Conservation (phyloP, 53 echinoderm and acorn worm genomes). For the Zoroaster sp. region DNA sequence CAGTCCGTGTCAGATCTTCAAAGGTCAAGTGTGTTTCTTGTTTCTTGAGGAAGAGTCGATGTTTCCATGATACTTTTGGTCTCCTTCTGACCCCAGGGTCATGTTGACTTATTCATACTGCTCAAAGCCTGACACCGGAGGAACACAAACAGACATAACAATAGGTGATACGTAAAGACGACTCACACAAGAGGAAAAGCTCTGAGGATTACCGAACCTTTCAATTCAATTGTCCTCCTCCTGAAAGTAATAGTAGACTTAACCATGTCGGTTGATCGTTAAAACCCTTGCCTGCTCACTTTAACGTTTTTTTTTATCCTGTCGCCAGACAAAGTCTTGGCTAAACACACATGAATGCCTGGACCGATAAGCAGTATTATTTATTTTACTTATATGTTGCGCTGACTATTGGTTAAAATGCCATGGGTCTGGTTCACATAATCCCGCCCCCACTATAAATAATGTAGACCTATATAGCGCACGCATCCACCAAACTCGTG, state of each 20-base stretch:
- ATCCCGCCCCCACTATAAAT: too few relatives aligned
- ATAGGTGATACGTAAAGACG: slow-evolving; percentile 4
- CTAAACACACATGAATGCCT: too few relatives aligned
- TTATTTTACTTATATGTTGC: too few relatives aligned
- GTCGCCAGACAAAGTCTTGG: too few relatives aligned
- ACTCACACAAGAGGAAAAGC: not conserved
- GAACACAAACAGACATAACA: not conserved
- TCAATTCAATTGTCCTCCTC: not conserved
- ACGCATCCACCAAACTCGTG: too few relatives aligned
- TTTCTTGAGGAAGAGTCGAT: not conserved
- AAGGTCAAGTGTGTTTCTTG: not conserved
- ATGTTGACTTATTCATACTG: slow-evolving; percentile 28
- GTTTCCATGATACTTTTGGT: not conserved
- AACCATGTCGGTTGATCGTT: not conserved
- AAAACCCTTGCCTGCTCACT: too few relatives aligned
- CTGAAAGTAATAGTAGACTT: not conserved
- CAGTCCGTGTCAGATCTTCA: not conserved
- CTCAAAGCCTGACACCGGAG: not conserved
- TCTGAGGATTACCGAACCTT: not conserved
- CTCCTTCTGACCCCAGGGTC: not conserved
- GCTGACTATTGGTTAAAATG: too few relatives aligned
- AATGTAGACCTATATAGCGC: too few relatives aligned
- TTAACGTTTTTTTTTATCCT: too few relatives aligned
- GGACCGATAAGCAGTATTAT: too few relatives aligned
- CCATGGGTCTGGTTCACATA: too few relatives aligned